These are phyloP conservation scores for Alectoris magna DNA, from an alignment of 2,797 vertebrate species.

Conservation along the genomic window DNA sequence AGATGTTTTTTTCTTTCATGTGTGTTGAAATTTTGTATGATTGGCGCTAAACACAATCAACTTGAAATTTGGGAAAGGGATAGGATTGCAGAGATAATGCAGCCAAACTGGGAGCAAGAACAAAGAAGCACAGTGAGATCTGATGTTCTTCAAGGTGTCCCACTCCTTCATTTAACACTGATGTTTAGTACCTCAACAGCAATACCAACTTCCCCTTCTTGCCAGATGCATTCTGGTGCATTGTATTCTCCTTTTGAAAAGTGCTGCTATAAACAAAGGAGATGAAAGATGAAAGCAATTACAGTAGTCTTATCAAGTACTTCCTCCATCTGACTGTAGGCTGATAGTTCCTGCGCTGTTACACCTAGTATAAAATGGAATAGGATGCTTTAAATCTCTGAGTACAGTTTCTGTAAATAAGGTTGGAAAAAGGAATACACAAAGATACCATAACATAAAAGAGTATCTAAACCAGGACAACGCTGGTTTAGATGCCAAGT, in stretches of 20 bases:
- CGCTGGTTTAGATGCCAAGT: constrained; percentile 11
- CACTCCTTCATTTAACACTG: constrained; percentile 21
- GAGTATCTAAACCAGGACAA: background rate
- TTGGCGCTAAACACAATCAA: background rate
- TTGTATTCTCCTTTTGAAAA: background rate
- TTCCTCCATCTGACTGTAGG: background rate
- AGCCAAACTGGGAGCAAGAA: background rate
- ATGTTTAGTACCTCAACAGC: constrained; percentile 12
- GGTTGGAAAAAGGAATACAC: background rate
- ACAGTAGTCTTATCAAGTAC: background rate
- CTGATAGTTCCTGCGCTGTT: background rate
- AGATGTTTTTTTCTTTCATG: background rate
- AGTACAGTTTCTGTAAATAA: background rate
- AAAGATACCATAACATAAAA: background rate
- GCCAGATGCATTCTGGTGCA: background rate
- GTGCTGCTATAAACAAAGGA: background rate
- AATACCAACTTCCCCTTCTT: background rate
- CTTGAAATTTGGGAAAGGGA: background rate
- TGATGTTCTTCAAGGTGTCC: background rate
- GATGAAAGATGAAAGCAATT: background rate
- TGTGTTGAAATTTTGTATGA: background rate
- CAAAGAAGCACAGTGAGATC: background rate
- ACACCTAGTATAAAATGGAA: background rate
- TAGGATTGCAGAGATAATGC: background rate
- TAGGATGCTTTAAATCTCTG: constrained; percentile 8